Evolutionary conservation across 2,888 invertebrate species (phyloP).

Genomic region (Noctua janthe): DNA sequence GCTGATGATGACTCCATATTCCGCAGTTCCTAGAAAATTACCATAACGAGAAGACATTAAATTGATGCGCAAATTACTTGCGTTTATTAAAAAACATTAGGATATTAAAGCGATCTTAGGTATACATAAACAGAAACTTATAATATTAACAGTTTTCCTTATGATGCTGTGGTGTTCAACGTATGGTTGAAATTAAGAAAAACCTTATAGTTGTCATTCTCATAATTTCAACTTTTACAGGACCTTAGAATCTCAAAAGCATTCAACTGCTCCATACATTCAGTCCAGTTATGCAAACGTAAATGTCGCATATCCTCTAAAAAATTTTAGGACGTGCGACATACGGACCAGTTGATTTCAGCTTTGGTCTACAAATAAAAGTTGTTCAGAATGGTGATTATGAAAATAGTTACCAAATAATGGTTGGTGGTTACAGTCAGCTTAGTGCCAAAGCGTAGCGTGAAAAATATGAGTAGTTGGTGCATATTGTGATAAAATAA

Average conservation of each 20-base stretch:
- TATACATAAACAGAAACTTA: neutral
- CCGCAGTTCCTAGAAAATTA: constrained; percentile 44
- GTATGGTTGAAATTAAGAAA: neutral
- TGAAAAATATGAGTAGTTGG: neutral
- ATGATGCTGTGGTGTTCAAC: neutral
- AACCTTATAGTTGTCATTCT: neutral
- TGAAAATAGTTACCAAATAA: constrained; percentile 11
- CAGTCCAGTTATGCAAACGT: neutral
- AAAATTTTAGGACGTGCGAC: neutral
- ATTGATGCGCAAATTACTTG: constrained; percentile 35
- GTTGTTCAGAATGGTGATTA: neutral
- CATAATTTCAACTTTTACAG: neutral
- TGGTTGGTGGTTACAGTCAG: neutral
- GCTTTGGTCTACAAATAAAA: neutral
- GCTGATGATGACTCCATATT: constrained; percentile 45
- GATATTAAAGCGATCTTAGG: neutral
- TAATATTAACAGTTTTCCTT: neutral
- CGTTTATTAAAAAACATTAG: constrained; percentile 16
- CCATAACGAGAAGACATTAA: constrained; percentile 47
- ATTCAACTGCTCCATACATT: neutral
- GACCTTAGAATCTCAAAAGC: neutral
- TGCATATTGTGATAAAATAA: neutral
- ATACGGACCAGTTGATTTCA: neutral
- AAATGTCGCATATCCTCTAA: neutral
- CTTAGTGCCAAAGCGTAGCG: neutral